A percentile compares a stretch with the other conserved stretches of the same genome.
These are phyloP conservation scores for Fistularia tabacaria DNA, from an alignment of 2,797 vertebrate species.

Conservation along the genomic window DNA sequence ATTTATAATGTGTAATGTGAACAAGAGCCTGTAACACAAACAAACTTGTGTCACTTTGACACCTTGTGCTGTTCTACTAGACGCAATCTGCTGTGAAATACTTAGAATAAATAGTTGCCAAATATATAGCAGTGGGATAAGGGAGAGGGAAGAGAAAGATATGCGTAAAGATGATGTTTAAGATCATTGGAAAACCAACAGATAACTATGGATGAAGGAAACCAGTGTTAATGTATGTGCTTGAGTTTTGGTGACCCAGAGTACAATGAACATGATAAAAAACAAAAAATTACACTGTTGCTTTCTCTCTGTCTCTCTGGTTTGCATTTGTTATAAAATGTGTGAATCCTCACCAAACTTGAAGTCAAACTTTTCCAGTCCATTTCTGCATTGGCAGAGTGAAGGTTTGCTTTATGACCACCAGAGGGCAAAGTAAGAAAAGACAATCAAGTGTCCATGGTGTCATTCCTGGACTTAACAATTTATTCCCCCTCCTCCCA, in stretches of 20 bases:
- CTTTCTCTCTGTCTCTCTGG: too few species aligned
- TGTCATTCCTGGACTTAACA: neutral
- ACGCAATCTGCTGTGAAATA: constrained; percentile 26
- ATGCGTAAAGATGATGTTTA: too few species aligned
- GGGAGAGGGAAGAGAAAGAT: neutral
- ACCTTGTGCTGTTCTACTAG: constrained; percentile 55
- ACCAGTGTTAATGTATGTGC: too few species aligned
- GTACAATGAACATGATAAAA: too few species aligned
- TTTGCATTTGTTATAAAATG: too few species aligned
- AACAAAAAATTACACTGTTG: too few species aligned
- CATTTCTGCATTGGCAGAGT: neutral
- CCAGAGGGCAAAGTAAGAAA: constrained; percentile 47
- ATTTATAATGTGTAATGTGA: constrained; percentile 25
- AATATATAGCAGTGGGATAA: constrained; percentile 11
- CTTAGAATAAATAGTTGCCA: constrained; percentile 41
- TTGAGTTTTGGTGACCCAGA: too few species aligned
- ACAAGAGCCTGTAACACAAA: constrained; percentile 20
- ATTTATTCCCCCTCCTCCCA: too few species aligned
- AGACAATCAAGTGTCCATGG: neutral
- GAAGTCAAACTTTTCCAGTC: neutral
- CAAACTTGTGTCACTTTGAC: constrained; percentile 38
- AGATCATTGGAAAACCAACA: too few species aligned
- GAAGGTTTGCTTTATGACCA: constrained; percentile 23
- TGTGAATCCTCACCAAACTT: neutral
- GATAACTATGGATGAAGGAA: too few species aligned